These are phyloP conservation scores for Lagopus leucura DNA, from an alignment of 2,113 vertebrate genomes.

Conservation along the genomic window DNA sequence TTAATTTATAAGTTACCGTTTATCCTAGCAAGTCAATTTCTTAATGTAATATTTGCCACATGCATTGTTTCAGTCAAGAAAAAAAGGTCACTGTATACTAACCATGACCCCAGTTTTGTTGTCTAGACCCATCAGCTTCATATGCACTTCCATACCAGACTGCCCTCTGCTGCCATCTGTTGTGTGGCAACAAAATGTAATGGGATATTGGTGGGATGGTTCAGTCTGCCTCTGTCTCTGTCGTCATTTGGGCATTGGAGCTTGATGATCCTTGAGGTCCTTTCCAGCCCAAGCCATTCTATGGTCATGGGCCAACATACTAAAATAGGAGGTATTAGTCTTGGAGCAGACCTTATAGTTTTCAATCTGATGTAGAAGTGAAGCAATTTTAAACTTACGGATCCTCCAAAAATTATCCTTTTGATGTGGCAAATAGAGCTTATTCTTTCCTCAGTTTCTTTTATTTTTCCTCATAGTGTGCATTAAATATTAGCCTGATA, in stretches of 20 bases:
- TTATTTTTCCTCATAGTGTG: background rate
- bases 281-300: too few species aligned
- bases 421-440: background rate
- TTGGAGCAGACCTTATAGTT: background rate
- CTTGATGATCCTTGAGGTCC: too few species aligned
- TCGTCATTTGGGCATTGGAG: too few species aligned
- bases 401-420: background rate
- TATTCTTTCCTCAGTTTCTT: background rate
- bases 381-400: background rate
- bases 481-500: slow-evolving; percentile 36
- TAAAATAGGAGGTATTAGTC: too few species aligned
- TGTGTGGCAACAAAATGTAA: too few species aligned
- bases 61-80: background rate
- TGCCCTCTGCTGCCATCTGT: too few species aligned
- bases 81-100: background rate
- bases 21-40: background rate
- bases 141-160: too few species aligned
- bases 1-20: background rate
- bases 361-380: background rate
- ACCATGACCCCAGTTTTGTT: background rate
- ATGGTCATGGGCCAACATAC: too few species aligned
- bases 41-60: background rate
- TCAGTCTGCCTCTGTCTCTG: too few species aligned
- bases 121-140: background rate
- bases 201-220: too few species aligned